Evolutionary conservation across 1,140 invertebrate species (phyloP), one percentile per base, ranked within the genome.

Genomic region (Diprion similis): DNA sequence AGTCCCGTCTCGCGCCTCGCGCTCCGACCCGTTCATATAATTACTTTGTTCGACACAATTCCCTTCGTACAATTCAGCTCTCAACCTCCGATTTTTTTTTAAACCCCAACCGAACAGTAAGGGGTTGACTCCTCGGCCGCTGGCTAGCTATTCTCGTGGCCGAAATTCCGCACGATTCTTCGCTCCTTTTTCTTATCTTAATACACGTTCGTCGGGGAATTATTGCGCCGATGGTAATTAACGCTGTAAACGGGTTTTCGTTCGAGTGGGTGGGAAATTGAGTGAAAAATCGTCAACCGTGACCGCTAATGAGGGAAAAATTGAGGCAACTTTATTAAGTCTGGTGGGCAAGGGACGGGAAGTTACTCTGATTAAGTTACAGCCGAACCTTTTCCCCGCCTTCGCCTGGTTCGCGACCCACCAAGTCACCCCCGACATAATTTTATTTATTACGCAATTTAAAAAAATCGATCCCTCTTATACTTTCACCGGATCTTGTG

Each of bases 371-470:
- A 86, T 86, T 82, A 82, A 84, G 84, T 86, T 86, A 86, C 76
- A 78, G 77, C 76, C 79, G 79, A 70, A 45, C 37, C n/a, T 46
- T 48, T 65, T 70, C 68, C 65, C 24, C 68, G 37, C 78, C 78
- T 37, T 37, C 24, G 24, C 24, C 24, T 37, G 24, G 24, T 37
- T 71, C 74, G 71, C 76, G 73, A 77, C 74, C 78, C 73, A 71
- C 73, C 71, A 75, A 84, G 78, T 82, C 83, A 84, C 84, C 84
- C 85, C 80, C 78, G 67, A 70, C 73, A 75, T 86, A 87, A 87
- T 87, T 86, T 85, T 85, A 85, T 86, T 87, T 86, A 86, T 86
- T 85, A 86, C 81, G 79, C 80, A 86, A 87, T 87, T 87, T 85
- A 70, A 70, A 82, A 86, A 87, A 87, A 86, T 87, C 84, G 80